Conservation (phyloP, 2,888 invertebrate genomes). For the Drosophila sordidapex region DNA sequence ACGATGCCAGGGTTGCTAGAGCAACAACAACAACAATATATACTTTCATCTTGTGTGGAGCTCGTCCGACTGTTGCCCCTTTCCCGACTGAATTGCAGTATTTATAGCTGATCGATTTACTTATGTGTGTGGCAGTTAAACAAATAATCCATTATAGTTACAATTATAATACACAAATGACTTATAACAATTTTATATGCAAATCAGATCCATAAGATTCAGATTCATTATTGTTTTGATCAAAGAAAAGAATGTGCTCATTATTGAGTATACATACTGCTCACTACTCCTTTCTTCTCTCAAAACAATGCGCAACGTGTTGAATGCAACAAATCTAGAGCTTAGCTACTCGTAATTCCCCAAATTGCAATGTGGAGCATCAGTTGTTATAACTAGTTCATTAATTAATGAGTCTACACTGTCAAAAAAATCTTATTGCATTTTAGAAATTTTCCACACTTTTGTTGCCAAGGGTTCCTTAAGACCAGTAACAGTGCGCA, state of each 20-base stretch:
- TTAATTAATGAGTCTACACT: neutral
- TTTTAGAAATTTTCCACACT: neutral
- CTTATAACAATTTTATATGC: conserved; percentile 7
- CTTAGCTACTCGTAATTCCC: neutral
- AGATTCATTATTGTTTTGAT: neutral
- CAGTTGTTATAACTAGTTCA: neutral
- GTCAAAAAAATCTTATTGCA: neutral
- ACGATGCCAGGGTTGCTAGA: conserved; percentile 38
- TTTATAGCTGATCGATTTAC: conserved; percentile 32
- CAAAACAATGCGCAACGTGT: neutral
- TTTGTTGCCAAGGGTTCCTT: too few species aligned
- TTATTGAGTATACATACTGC: neutral
- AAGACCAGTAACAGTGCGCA: neutral
- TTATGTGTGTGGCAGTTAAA: conserved; percentile 14
- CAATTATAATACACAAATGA: neutral
- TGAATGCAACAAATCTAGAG: neutral
- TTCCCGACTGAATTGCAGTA: conserved; percentile 4
- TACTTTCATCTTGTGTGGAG: conserved; percentile 36
- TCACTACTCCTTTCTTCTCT: too few species aligned
- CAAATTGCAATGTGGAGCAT: neutral
- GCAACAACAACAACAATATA: conserved; percentile 14
- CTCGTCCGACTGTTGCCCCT: conserved; percentile 18
- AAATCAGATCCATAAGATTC: conserved; percentile 32
- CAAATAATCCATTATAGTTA: conserved; percentile 5
- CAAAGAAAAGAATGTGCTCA: neutral